Evolutionary conservation across 1,140 invertebrate genomes (phyloP).

Genomic region (Drosophila ananassae): DNA sequence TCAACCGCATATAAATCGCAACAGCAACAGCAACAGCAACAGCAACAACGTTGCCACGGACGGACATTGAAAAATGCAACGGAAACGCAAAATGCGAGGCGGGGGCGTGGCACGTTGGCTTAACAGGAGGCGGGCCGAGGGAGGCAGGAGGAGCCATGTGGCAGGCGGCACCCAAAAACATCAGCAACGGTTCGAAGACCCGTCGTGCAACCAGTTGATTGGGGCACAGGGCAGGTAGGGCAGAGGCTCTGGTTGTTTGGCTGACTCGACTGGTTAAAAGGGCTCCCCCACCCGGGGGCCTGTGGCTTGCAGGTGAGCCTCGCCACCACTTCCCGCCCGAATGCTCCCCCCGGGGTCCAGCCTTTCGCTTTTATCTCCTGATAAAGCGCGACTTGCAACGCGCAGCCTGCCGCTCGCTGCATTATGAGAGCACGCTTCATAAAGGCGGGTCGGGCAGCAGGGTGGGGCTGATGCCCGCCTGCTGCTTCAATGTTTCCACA

Average conservation of each 20-base stretch:
- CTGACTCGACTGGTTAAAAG: constrained; percentile 40
- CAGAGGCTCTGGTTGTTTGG: constrained; percentile 26
- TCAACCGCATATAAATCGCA: constrained; percentile 80
- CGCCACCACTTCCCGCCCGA: not conserved
- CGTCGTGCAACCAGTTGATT: constrained; percentile 76
- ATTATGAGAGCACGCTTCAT: constrained; percentile 69
- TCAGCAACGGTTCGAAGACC: constrained; percentile 35
- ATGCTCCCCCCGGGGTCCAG: constrained; percentile 5
- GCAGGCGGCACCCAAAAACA: constrained; percentile 44
- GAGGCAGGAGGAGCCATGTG: constrained; percentile 5
- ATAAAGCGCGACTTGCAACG: constrained; percentile 80
- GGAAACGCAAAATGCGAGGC: constrained; percentile 57
- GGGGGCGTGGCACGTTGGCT: constrained; percentile 39
- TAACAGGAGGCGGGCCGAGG: not conserved
- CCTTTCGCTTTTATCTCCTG: constrained; percentile 69
- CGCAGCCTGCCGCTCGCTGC: constrained; percentile 36
- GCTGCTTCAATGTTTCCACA: constrained; percentile 69
- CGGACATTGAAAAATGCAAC: constrained; percentile 69
- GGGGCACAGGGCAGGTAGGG: constrained; percentile 21
- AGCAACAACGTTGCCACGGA: constrained; percentile 9
- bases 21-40: constrained; percentile 38
- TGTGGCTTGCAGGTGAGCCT: not conserved
- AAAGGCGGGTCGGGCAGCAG: constrained; percentile 31
- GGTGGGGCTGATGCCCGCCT: constrained; percentile 27
- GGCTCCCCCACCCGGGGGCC: not conserved